Base-by-base conservation (phyloP, 2,113 vertebrate genomes). In the Apodemus sylvaticus region DNA sequence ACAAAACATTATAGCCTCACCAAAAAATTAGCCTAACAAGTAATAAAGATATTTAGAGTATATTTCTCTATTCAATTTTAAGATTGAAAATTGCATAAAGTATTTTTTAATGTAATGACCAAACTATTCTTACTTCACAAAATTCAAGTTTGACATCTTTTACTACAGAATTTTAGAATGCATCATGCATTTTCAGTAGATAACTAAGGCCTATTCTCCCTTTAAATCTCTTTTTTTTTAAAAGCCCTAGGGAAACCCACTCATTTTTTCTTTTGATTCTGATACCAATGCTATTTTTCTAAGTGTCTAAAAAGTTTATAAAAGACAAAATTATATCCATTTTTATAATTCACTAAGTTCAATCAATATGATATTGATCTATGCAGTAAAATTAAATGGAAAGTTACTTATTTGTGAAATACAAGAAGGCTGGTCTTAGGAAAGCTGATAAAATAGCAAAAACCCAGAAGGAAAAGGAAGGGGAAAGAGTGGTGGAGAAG, bases 281-380 rank as follows among this genome's bases (percentile, higher is more conserved):
- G 93, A 86, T 93, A 82, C 2, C 93, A 66, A 51, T 83, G 79
- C 4, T 94, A n/a, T 94, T 1, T 97, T 97, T 13, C 55, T 90
- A 29, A 70, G 0, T 83, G 7, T 93, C 62, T 10, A 96, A 97
- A 96, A 78, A 89, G 0, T 70, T 91, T 16, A 93, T 95, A 77
- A 96, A 29, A 22, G 3, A 88, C n/a, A 93, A 14, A 90, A 85
- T 55, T 36, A 95, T 85, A 1, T 36, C 3, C 53, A 66, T 76
- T 97, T 66, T 90, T 91, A 71, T 92, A 79, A 55, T 85, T 58
- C 73, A 68, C 78, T 42, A 0, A 4, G 55, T 51, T 53, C 76
- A 81, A n/a, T 34, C 14, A 39, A 45, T 86, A 20, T 82, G 31
- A 5, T 66, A 14, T 51, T 95, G 94, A 71, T 58, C 81, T 26